A percentile compares a stretch with the other conserved stretches of the same genome.
These are phyloP conservation scores for Rhamphomyia laevipes DNA, from an alignment of 2,888 invertebrate genomes.

Conservation along the genomic window DNA sequence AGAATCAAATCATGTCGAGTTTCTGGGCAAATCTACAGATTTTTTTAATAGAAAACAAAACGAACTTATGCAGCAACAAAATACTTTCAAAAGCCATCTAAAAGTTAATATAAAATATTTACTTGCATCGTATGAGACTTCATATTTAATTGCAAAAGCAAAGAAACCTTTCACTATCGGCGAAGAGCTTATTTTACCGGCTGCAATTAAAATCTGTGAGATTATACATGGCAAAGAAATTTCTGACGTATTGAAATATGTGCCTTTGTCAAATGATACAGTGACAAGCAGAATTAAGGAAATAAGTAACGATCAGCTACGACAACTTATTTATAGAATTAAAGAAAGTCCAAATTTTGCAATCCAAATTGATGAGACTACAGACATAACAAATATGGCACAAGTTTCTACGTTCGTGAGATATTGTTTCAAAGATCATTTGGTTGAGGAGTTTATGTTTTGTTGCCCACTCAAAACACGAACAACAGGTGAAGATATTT, in stretches of 20 bases:
- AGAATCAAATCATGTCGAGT: too few species aligned
- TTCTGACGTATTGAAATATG: neutral
- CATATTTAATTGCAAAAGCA: neutral
- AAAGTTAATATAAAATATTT: neutral
- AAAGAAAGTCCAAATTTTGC: neutral
- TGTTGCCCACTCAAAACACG: neutral
- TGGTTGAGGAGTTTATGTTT: neutral
- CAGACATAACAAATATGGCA: neutral
- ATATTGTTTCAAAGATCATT: neutral
- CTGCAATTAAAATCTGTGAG: neutral
- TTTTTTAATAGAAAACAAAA: too few species aligned
- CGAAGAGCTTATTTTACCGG: neutral
- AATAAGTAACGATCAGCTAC: neutral
- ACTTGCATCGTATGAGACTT: neutral
- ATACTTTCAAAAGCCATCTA: too few species aligned
- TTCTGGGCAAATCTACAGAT: too few species aligned
- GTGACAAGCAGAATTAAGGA: neutral
- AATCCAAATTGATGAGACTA: neutral
- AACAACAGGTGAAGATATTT: neutral
- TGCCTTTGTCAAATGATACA: neutral
- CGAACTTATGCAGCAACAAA: too few species aligned
- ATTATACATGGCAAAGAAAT: neutral
- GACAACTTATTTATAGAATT: neutral
- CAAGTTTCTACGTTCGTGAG: neutral
- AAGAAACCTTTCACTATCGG: neutral